Evolutionary conservation across 37 sponge, comb jelly and placozoan species (phyloP).

Genomic region (Axinella damicornis): DNA sequence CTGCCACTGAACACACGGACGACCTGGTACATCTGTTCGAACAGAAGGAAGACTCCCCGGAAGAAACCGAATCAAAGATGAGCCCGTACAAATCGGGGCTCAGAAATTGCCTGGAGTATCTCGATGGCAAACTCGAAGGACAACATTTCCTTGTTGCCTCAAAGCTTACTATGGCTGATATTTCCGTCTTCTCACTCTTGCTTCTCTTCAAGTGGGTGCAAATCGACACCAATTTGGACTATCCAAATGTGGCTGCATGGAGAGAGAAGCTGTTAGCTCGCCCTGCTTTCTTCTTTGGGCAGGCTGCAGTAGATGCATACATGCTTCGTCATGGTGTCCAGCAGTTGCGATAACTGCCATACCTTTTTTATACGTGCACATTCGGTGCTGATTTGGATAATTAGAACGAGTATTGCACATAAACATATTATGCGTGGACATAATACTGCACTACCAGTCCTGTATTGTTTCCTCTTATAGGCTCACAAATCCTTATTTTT

Average conservation of each 20-base stretch:
- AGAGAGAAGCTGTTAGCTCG: background rate
- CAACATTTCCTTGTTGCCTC: background rate
- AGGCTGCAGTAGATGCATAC: background rate
- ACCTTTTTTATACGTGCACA: too few relatives aligned
- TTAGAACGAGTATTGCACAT: too few relatives aligned
- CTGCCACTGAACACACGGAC: background rate
- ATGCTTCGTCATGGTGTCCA: background rate
- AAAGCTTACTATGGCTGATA: background rate
- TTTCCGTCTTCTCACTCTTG: background rate
- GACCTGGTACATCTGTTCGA: background rate
- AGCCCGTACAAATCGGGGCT: background rate
- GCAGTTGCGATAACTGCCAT: background rate
- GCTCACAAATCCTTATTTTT: too few relatives aligned
- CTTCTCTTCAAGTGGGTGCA: slow-evolving; percentile 1
- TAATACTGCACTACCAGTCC: too few relatives aligned
- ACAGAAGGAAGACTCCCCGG: background rate
- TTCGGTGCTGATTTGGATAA: too few relatives aligned
- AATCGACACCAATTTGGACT: background rate
- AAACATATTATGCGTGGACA: too few relatives aligned
- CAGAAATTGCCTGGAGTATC: background rate
- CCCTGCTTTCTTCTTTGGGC: background rate
- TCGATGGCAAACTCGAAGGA: background rate
- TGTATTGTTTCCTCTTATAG: too few relatives aligned
- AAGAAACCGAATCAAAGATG: background rate
- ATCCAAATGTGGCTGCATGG: slow-evolving; percentile 1